Evolutionary conservation across 2,797 vertebrate species (phyloP), one percentile per base, ranked within the genome.

Genomic region (Odontamblyopus lacepedii): DNA sequence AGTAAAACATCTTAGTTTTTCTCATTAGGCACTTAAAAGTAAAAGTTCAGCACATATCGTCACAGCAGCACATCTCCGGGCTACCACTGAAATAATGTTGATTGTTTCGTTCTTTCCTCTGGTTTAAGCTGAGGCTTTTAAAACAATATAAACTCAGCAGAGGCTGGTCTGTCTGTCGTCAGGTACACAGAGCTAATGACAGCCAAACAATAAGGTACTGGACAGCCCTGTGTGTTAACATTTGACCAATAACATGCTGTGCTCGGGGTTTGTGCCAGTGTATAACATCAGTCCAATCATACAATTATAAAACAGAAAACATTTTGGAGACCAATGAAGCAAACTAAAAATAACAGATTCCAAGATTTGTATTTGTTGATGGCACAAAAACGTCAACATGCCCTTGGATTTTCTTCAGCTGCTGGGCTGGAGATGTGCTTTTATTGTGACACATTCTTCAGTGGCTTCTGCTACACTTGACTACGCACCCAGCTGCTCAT

Each of bases 21-120:
- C 71, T 79, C 29, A 55, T 64, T 67, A 93, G 91, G 92, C 92
- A 93, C 91, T 92, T 91, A 1, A 26, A n/a, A 56, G 9, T 56
- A 73, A 66, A 48, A 74, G 71, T 65, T 79, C 64, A 63, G 69
- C 32, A 76, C 7, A 19, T 65, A 44, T 76, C 32, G 74, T 50
- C 38, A 26, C 18, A 60, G 62, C 53, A 68, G 56, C 63, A 70
- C 16, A 56, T 51, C 26, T 38, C 9, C 44, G 63, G 13, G 11
- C 41, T 3, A 62, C 50, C 35, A 69, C 50, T 69, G 53, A 63
- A 44, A 38, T 7, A 7, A 15, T 61, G 68, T 50, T 38, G 13
- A 12, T 73, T 78, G 35, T 69, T 71, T 55, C 2, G 71, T 65
- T 60, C 48, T 79, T 9, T 62, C n/a, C 29, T 74, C 48, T 62